phyloP scores from a whole-genome alignment of 2,888 invertebrate species.

The Lingula anatina region DNA sequence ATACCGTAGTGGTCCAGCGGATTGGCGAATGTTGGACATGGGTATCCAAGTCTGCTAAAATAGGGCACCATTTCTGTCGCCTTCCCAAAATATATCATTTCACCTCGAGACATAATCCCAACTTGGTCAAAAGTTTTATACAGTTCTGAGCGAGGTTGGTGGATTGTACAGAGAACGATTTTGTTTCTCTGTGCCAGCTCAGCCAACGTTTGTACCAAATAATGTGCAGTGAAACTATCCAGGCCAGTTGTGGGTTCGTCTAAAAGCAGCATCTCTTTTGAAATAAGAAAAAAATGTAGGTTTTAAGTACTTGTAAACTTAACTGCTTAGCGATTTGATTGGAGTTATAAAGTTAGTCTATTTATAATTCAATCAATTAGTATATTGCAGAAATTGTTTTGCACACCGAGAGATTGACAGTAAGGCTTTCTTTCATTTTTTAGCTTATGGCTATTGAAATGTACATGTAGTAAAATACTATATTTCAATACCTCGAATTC shows the following conservation, averaged over 20 bases:
- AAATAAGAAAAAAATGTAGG: slow-evolving; percentile 60
- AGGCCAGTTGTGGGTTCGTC: slow-evolving; percentile 85
- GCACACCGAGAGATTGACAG: too few relatives aligned
- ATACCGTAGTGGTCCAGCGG: slow-evolving; percentile 84
- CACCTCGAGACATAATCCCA: slow-evolving; percentile 35
- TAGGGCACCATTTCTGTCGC: slow-evolving; percentile 85
- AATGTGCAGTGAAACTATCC: slow-evolving; percentile 88
- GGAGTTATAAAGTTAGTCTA: too few relatives aligned
- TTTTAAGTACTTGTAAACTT: too few relatives aligned
- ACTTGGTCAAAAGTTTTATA: slow-evolving; percentile 31
- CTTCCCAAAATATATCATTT: slow-evolving; percentile 65
- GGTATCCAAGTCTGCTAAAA: slow-evolving; percentile 90
- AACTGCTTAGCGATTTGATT: too few relatives aligned
- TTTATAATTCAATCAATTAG: too few relatives aligned
- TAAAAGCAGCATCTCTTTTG: slow-evolving; percentile 79
- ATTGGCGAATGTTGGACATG: slow-evolving; percentile 93
- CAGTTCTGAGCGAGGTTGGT: slow-evolving; percentile 37
- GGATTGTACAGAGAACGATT: slow-evolving; percentile 78
- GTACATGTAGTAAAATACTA: too few relatives aligned
- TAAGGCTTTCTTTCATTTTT: too few relatives aligned
- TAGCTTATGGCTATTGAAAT: too few relatives aligned
- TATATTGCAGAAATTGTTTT: not conserved
- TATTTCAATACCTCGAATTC: too few relatives aligned
- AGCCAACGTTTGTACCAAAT: slow-evolving; percentile 24
- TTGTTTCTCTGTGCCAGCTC: slow-evolving; percentile 28